Evolutionary conservation across 2,888 invertebrate genomes (phyloP).

Genomic region (Habroteleia sp.): DNA sequence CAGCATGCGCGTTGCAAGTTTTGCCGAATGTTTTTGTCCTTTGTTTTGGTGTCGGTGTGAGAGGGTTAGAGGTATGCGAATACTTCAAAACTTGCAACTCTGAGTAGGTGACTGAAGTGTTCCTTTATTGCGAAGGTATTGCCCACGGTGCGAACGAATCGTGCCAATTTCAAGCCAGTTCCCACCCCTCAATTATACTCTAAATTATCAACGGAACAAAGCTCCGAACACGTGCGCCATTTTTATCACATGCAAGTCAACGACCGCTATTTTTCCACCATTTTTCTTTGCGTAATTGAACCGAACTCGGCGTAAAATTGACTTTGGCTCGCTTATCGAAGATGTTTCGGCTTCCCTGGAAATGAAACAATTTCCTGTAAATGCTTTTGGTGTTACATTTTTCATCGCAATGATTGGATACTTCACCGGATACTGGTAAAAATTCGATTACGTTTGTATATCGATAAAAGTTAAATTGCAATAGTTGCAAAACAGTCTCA

Average conservation of each 20-base stretch:
- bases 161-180: constrained; percentile 14
- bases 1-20: too few species aligned
- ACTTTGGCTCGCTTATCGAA: neutral
- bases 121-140: constrained; percentile 31
- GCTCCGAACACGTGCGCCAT: too few species aligned
- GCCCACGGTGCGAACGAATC: neutral
- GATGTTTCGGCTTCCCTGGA: neutral
- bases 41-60: too few species aligned
- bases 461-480: constrained; percentile 50
- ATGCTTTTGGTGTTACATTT: constrained; percentile 7
- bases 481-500: constrained; percentile 57
- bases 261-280: too few species aligned
- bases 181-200: too few species aligned
- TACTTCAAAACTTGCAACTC: too few species aligned
- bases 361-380: neutral
- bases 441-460: constrained; percentile 34
- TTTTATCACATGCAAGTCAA: too few species aligned
- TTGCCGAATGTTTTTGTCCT: too few species aligned
- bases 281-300: neutral
- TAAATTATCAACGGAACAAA: too few species aligned
- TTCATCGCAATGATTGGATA: constrained; percentile 41
- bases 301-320: constrained; percentile 1
- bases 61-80: too few species aligned
- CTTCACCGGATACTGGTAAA: constrained; percentile 20
- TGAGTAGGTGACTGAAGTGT: constrained; percentile 7